A percentile compares a stretch with the other conserved stretches of the same genome.
Evolutionary conservation across 1,140 invertebrate genomes (phyloP).

Genomic region (Drosophila bifasciata): DNA sequence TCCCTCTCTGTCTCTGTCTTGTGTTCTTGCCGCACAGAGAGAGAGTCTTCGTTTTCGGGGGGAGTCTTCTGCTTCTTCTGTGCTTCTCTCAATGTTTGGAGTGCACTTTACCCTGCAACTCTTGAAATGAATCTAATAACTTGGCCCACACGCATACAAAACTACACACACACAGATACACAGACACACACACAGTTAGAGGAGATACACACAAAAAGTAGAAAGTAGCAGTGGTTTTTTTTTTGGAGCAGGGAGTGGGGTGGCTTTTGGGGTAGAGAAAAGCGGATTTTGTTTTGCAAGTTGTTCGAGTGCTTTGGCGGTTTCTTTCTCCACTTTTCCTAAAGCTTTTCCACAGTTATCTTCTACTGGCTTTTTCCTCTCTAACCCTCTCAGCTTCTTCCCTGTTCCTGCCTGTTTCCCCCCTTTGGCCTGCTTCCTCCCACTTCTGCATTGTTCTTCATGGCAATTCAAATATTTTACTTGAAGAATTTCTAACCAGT

Average conservation of each 20-base stretch:
- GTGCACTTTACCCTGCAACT: slow-evolving; percentile 75
- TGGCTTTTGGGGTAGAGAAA: slow-evolving; percentile 27
- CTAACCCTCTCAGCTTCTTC: too few relatives aligned
- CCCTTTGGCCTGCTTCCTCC: slow-evolving; percentile 6
- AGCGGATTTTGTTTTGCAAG: slow-evolving; percentile 70
- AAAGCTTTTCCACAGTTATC: slow-evolving; percentile 60
- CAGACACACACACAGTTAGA: slow-evolving; percentile 8
- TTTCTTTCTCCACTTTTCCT: slow-evolving; percentile 46
- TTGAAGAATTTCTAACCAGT: slow-evolving; percentile 57
- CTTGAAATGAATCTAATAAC: slow-evolving; percentile 82
- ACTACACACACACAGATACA: slow-evolving; percentile 6
- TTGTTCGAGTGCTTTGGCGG: slow-evolving; percentile 71
- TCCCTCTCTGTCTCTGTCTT: not conserved
- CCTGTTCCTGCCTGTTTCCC: slow-evolving; percentile 39
- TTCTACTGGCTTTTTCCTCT: slow-evolving; percentile 16
- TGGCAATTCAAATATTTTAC: slow-evolving; percentile 77
- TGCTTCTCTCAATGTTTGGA: slow-evolving; percentile 63
- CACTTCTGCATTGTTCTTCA: slow-evolving; percentile 60
- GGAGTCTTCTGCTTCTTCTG: not conserved
- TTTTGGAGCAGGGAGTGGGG: not conserved
- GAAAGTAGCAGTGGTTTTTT: slow-evolving; percentile 7
- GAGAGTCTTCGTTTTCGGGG: slow-evolving; percentile 11
- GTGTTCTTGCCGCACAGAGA: too few relatives aligned
- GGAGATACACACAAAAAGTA: slow-evolving; percentile 45
- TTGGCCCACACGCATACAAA: slow-evolving; percentile 45